A percentile compares a stretch with the other conserved stretches of the same genome.
Conservation (phyloP, 2,113 vertebrate genomes). For the Deroptyus accipitrinus region DNA sequence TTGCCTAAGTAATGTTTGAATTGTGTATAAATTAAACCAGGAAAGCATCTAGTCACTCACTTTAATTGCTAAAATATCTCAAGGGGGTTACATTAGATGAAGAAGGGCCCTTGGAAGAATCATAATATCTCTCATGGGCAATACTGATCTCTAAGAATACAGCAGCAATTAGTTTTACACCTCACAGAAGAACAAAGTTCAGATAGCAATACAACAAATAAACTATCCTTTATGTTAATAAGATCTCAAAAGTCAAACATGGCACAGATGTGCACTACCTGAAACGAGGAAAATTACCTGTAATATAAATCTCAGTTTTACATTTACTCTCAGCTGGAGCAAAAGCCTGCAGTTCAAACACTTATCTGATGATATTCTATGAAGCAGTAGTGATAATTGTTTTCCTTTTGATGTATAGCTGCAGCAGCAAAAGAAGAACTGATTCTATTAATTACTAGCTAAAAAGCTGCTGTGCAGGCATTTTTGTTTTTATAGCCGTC, state of each 20-base stretch:
- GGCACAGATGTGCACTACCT: not conserved
- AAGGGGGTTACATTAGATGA: slow-evolving; percentile 22
- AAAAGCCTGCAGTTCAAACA: not conserved
- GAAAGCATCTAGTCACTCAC: slow-evolving; percentile 51
- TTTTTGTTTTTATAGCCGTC: not conserved
- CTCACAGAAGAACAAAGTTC: slow-evolving; percentile 40
- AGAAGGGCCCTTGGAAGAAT: slow-evolving; percentile 36
- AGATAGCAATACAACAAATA: slow-evolving; percentile 13
- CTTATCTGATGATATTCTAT: not conserved
- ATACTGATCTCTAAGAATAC: slow-evolving; percentile 24
- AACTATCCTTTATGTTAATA: not conserved
- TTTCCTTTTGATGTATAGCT: not conserved
- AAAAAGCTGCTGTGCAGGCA: not conserved
- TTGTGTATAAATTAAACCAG: slow-evolving; percentile 63
- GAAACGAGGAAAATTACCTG: not conserved
- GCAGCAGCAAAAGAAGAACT: not conserved
- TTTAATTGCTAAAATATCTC: slow-evolving; percentile 61
- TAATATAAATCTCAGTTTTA: not conserved
- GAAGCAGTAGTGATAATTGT: not conserved
- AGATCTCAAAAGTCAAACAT: not conserved
- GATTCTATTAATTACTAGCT: not conserved
- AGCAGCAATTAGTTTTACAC: not conserved
- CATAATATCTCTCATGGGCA: not conserved
- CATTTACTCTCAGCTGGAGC: not conserved
- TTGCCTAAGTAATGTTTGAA: slow-evolving; percentile 64